Base-by-base conservation (phyloP, 2,797 vertebrate species). In the Luscinia megarhynchos region DNA sequence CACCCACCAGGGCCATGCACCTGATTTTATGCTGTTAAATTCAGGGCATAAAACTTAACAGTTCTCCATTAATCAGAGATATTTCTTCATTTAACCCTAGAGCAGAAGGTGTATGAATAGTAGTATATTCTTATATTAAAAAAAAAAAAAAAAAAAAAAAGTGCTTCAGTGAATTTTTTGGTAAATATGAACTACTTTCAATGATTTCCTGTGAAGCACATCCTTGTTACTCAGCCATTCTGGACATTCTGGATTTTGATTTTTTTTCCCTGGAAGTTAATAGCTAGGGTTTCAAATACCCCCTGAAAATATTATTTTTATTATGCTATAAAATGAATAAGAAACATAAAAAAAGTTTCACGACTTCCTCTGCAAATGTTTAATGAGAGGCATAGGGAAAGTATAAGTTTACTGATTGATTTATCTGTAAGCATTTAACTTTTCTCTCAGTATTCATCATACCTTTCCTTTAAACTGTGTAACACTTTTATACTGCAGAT, bases 1-100 rank as follows among this genome's bases (percentile, higher is more conserved):
- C 38, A 81, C 11, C 22, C 20, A 34, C 59, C 70, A 61, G 64
- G 29, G 68, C 63, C 89, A 20, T 41, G 34, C 74, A 64, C 22
- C 40, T 74, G 87, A 92, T 86, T 87, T 83, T 89, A 79, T 2
- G 6, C 38, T 72, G 38, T 80, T 89, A 93, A 95, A 95, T 83
- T 51, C 3, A 12, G 67, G 34, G 83, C 58, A 92, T 85, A 92
- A 96, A 96, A 75, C 22, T 93, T 95, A 61, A 93, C n/a, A 68
- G 51, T 69, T 69, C 68, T 72, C 38, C 61, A 70, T 93, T 94
- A 86, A 75, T 59, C 72, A 15, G 26, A 87, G 70, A 80, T 79
- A 86, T 92, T 91, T 63, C 48, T 93, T 94, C 34, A 20, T 93
- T 84, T 93, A 91, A 78, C 46, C 57, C 26, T 32, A 22, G 18